These are phyloP conservation scores for Mythimna albipuncta DNA, from an alignment of 2,888 invertebrate genomes.

Conservation along the genomic window DNA sequence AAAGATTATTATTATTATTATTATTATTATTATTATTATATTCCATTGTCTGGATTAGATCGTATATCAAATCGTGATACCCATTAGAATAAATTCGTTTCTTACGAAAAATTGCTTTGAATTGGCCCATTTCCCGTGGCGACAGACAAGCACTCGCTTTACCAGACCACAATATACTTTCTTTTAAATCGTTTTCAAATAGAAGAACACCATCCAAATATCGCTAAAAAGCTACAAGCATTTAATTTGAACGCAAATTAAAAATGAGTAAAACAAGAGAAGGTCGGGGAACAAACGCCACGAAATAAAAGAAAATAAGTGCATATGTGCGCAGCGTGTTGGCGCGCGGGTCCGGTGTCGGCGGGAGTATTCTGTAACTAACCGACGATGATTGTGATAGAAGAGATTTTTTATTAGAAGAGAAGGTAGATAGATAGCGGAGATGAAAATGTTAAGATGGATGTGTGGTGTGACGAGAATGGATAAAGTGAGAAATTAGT, in stretches of 20 bases:
- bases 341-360: slow-evolving; percentile 40
- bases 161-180: neutral
- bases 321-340: slow-evolving; percentile 57
- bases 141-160: neutral
- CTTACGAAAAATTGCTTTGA: neutral
- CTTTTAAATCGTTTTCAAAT: neutral
- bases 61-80: neutral
- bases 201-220: slow-evolving; percentile 7
- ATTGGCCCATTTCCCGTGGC: neutral
- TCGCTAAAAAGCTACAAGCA: slow-evolving; percentile 47
- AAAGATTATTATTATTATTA: no score
- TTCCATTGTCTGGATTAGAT: neutral
- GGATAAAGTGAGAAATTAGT: no score
- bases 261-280: slow-evolving; percentile 58
- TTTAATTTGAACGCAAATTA: slow-evolving; percentile 59
- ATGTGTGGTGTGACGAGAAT: no score
- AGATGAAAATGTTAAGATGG: no score
- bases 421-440: neutral
- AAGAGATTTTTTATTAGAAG: slow-evolving; percentile 5
- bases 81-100: neutral
- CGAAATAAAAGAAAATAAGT: slow-evolving; percentile 58
- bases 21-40: no score
- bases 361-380: slow-evolving; percentile 44
- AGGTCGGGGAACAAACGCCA: slow-evolving; percentile 48
- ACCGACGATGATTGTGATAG: neutral